A percentile compares a stretch with the other conserved stretches of the same genome.
phyloP scores from a whole-genome alignment of 1,140 invertebrate genomes.

The Ips nitidus region DNA sequence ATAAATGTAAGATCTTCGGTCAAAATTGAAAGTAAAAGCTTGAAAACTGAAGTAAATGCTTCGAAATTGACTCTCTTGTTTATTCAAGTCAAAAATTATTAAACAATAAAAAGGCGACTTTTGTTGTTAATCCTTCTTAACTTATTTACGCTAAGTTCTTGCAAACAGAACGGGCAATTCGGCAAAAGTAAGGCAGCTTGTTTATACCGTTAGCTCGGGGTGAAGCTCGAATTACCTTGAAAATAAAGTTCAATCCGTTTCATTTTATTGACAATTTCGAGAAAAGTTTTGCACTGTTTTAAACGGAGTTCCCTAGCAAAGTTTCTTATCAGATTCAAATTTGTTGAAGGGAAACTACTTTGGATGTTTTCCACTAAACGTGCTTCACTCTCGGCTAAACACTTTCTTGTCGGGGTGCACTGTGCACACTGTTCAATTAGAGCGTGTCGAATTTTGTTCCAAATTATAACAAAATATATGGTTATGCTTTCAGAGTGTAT shows the following conservation, averaged over 20 bases:
- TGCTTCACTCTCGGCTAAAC: conserved; percentile 3
- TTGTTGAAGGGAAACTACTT: conserved; percentile 21
- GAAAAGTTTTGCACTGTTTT: conserved; percentile 19
- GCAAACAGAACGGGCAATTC: not conserved
- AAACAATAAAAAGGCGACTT: too few relatives aligned
- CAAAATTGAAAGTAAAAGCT: too few relatives aligned
- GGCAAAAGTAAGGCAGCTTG: not conserved
- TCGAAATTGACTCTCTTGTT: too few relatives aligned
- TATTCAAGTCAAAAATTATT: too few relatives aligned
- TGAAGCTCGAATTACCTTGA: conserved; percentile 10
- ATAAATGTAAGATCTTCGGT: too few relatives aligned
- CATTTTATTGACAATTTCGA: conserved; percentile 24
- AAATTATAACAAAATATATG: too few relatives aligned
- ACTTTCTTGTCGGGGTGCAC: not conserved
- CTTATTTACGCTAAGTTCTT: not conserved
- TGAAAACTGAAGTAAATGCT: too few relatives aligned
- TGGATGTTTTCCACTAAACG: conserved; percentile 14
- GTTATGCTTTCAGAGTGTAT: too few relatives aligned
- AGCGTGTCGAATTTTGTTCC: too few relatives aligned
- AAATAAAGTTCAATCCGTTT: conserved; percentile 17
- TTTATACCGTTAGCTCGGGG: conserved; percentile 1
- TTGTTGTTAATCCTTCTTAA: too few relatives aligned
- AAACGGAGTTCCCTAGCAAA: conserved; percentile 14
- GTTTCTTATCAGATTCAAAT: conserved; percentile 29
- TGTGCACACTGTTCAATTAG: too few relatives aligned